phyloP scores from a whole-genome alignment of 2,113 vertebrate species.

The Chascanopsetta lugubris region DNA sequence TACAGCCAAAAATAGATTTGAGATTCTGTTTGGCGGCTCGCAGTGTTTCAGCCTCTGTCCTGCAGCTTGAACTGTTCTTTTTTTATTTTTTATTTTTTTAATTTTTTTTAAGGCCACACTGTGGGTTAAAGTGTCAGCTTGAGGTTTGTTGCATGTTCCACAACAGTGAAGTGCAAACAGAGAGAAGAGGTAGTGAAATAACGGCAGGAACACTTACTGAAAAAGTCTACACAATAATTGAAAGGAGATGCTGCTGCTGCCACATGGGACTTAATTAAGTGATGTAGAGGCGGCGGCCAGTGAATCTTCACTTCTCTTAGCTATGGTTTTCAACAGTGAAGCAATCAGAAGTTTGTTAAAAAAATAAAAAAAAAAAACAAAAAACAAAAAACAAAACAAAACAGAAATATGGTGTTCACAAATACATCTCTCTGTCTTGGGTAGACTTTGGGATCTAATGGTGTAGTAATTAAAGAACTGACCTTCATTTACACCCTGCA shows the following conservation, averaged over 20 bases:
- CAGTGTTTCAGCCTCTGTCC: constrained; percentile 19
- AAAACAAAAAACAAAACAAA: no score
- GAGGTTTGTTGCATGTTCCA: not conserved
- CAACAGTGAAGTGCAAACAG: constrained; percentile 8
- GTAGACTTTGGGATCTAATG: not conserved
- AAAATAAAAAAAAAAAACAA: not conserved
- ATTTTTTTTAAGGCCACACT: constrained; percentile 3
- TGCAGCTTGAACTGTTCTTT: constrained; percentile 22
- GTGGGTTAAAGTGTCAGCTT: constrained; percentile 5
- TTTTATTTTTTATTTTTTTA: no score
- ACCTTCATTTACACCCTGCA: constrained; percentile 8
- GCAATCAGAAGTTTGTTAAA: constrained; percentile 19
- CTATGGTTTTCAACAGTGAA: not conserved
- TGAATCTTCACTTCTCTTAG: constrained; percentile 5
- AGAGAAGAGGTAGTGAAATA: constrained; percentile 4
- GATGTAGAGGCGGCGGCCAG: constrained; percentile 10
- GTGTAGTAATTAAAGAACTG: constrained; percentile 2
- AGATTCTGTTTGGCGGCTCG: constrained; percentile 23
- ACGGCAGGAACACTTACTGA: not conserved
- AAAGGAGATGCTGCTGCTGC: not conserved
- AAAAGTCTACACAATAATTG: constrained; percentile 23
- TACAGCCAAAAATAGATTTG: constrained; percentile 56
- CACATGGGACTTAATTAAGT: constrained; percentile 2
- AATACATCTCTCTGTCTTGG: no score
- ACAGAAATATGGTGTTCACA: no score